Conservation (phyloP, 37 sponge, comb jelly and placozoan genomes). For the Bolinopsis microptera region DNA sequence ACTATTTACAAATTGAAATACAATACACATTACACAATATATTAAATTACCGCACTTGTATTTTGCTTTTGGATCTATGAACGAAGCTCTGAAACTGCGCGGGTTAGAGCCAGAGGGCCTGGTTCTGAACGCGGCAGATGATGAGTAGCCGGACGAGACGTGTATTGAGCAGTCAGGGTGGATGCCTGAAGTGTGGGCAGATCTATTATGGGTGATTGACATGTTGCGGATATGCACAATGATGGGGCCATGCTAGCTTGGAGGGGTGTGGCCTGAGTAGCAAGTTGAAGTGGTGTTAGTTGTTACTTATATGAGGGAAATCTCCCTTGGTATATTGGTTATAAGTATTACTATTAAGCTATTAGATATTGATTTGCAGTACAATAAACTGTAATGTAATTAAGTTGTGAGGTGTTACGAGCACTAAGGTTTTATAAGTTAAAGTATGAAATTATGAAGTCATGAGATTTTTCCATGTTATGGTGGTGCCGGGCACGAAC, state of each 20-base stretch:
- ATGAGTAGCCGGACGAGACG: slow-evolving; percentile 40
- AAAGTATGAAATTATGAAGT: too few species aligned
- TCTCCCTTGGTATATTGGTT: slow-evolving; percentile 14
- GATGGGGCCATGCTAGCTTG: neutral
- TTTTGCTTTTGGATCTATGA: too few species aligned
- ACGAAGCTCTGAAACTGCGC: slow-evolving; percentile 2
- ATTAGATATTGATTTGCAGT: neutral
- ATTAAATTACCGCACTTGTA: too few species aligned
- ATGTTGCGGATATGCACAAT: neutral
- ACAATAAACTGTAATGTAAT: too few species aligned
- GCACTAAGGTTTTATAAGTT: too few species aligned
- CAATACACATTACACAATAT: too few species aligned
- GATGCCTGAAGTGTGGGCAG: slow-evolving; percentile 9
- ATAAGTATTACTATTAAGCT: too few species aligned
- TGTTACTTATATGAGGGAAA: slow-evolving; percentile 63
- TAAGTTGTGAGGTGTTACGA: too few species aligned
- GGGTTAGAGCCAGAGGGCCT: neutral
- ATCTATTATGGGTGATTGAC: neutral
- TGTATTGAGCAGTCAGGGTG: neutral
- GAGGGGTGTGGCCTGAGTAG: slow-evolving; percentile 2
- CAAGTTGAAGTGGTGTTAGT: slow-evolving; percentile 24
- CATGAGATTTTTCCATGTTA: too few species aligned
- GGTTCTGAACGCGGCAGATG: neutral
- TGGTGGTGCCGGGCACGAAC: too few species aligned
- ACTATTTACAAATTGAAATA: too few species aligned